Conservation (phyloP, 1,140 invertebrate species). For the Bombus haemorrhoidalis region DNA sequence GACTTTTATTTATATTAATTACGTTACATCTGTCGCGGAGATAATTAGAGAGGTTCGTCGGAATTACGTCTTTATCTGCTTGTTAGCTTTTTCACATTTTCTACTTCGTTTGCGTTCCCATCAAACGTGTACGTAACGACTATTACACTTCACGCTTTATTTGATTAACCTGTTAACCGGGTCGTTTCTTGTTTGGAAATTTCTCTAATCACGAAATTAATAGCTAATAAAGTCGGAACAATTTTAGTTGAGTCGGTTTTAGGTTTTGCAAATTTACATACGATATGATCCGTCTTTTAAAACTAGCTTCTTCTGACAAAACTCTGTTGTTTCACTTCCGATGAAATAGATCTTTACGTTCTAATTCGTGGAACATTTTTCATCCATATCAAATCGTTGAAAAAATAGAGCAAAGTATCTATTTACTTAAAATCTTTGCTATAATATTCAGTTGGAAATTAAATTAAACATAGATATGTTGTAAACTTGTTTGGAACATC, state of each 20-base stretch:
- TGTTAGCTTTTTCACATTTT: background rate
- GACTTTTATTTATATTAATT: background rate
- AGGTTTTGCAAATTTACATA: background rate
- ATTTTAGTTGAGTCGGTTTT: background rate
- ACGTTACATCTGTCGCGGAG: background rate
- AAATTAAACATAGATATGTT: background rate
- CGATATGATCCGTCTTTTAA: too few species aligned
- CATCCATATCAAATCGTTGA: too few species aligned
- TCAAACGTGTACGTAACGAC: background rate
- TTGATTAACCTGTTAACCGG: background rate
- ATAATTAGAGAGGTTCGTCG: background rate
- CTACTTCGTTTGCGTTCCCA: background rate
- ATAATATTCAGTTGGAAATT: background rate
- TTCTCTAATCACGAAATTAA: background rate
- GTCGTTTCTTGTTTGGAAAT: background rate
- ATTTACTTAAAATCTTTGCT: too few species aligned
- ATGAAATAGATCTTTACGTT: too few species aligned
- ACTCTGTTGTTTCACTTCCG: too few species aligned
- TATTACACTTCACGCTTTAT: background rate
- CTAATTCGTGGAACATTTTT: too few species aligned
- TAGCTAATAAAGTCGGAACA: background rate
- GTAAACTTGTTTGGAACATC: background rate
- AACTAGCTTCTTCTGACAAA: too few species aligned
- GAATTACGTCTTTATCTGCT: background rate
- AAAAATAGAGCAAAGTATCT: too few species aligned